A percentile compares a stretch with the other conserved stretches of the same genome.
Evolutionary conservation across 64 coral and sea anemone genomes (phyloP).

Genomic region (Pocillopora verrucosa): DNA sequence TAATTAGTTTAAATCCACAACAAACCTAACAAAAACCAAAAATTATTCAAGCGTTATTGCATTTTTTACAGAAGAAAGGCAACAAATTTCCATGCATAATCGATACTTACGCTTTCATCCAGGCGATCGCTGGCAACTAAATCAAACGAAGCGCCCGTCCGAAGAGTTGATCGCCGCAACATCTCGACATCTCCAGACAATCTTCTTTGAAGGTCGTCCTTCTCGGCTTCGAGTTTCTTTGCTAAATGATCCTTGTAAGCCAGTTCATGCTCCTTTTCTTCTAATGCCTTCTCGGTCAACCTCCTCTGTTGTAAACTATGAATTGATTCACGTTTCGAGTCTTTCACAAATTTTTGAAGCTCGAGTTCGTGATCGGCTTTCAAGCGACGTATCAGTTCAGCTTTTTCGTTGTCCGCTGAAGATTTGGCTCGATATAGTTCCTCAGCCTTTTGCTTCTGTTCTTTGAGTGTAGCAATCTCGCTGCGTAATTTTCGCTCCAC

Average conservation of each 20-base stretch:
- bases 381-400: constrained; percentile 88
- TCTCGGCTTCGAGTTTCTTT: constrained; percentile 87
- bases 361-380: constrained; percentile 87
- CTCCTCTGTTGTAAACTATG: constrained; percentile 89
- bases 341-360: constrained; percentile 64
- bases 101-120: constrained; percentile 37
- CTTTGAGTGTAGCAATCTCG: constrained; percentile 69
- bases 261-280: constrained; percentile 92
- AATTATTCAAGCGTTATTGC: not conserved
- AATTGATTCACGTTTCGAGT: constrained; percentile 82
- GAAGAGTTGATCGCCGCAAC: constrained; percentile 27
- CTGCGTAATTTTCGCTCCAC: constrained; percentile 65
- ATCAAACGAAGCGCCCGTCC: constrained; percentile 6
- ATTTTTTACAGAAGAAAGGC: not conserved
- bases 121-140: not conserved
- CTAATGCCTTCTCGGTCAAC: constrained; percentile 72
- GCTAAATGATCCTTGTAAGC: constrained; percentile 92
- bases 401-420: constrained; percentile 93
- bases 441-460: constrained; percentile 84
- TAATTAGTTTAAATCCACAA: not conserved
- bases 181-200: constrained; percentile 25
- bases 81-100: not conserved
- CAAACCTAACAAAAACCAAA: not conserved
- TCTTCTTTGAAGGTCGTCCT: constrained; percentile 60
- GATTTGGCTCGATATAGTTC: constrained; percentile 81